phyloP scores from a whole-genome alignment of 2,113 vertebrate species.

The Pelvicachromis taeniatus region DNA sequence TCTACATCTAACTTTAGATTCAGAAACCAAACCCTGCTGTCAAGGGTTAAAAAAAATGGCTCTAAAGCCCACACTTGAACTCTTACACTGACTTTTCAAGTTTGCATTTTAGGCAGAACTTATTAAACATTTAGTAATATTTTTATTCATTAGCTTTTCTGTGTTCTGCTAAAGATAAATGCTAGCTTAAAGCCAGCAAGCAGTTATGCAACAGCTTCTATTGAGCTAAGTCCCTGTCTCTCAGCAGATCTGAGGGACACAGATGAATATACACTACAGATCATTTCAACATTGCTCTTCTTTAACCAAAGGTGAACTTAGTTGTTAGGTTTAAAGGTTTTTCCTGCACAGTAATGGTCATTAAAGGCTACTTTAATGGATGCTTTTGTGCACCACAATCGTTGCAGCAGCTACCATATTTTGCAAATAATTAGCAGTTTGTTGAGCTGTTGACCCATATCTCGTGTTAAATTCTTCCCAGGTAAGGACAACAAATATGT shows the following conservation, averaged over 20 bases:
- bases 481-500: background rate
- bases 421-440: background rate
- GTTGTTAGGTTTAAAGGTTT: background rate
- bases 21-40: background rate
- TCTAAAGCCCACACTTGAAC: background rate
- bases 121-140: conserved; percentile 32
- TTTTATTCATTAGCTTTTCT: background rate
- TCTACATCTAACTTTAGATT: background rate
- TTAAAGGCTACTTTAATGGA: background rate
- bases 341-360: background rate
- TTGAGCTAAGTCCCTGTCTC: background rate
- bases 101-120: background rate
- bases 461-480: background rate
- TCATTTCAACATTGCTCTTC: background rate
- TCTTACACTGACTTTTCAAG: background rate
- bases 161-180: background rate
- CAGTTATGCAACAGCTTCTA: conserved; percentile 8
- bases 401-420: background rate
- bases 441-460: background rate
- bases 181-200: background rate
- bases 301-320: background rate
- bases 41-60: background rate
- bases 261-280: background rate
- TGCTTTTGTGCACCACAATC: background rate
- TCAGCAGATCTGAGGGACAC: background rate